Evolutionary conservation across 2,113 vertebrate species (phyloP), one percentile per base, ranked within the genome.

Genomic region (Sminthopsis crassicaudata): DNA sequence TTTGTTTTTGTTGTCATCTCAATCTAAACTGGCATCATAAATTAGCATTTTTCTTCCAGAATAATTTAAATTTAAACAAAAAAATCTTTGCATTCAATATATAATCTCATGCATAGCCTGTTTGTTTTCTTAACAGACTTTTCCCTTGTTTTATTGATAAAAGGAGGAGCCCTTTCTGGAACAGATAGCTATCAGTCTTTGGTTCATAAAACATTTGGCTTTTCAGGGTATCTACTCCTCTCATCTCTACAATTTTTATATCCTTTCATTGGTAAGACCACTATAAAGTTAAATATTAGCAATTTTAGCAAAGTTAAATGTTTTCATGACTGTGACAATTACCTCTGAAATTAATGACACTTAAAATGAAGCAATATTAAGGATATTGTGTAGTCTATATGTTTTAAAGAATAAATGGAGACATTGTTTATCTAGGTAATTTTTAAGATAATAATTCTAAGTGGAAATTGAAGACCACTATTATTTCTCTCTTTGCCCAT

Each of bases 221-320:
- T 99, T 93, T 97, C 98, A 89, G 99, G 99, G 93, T 99, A 99
- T 97, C 52, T 99, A 76, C 97, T 99, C 96, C 98, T 99, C 91
- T 99, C 99, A 93, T 94, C 89, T 93, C 98, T 99, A 67, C 99
- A 99, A 93, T 99, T 99, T 97, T 98, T 99, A 60, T 99, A 99
- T 98, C 99, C 99, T 93, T 99, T 99, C 96, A 99, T 99, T 97
- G 99, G 99, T 99, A 99, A 98, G 98, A 89, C 93, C 42, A 92
- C 12, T 76, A 42, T 94, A 16, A 97, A 96, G 92, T 96, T 3
- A 89, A 84, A 54, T 91, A 22, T 46, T 90, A 36, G 22, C 48
- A 54, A 36, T 91, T 51, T 51, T 51, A 10, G 50, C 50, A 51
- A 51, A 51, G 50, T 51, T 51, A 51, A 51, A 6, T 51, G 90